phyloP scores from a whole-genome alignment of 2,888 invertebrate species.

The Eledona agricola region DNA sequence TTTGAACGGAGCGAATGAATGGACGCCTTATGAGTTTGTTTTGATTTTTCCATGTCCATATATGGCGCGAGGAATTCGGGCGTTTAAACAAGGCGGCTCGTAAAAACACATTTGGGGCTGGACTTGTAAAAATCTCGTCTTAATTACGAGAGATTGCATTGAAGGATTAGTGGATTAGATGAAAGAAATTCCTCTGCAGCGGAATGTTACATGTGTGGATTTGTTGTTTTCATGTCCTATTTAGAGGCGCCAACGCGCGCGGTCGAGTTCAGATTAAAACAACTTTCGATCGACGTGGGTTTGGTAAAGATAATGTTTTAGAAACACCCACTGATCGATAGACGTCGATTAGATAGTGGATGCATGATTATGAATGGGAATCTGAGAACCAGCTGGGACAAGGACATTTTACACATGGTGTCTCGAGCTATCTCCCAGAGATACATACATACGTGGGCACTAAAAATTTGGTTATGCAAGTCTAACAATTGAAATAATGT shows the following conservation, averaged over 20 bases:
- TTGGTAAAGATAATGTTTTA: conserved; percentile 33
- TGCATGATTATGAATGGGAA: conserved; percentile 5
- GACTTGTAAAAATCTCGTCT: too few species aligned
- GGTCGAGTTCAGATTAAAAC: conserved; percentile 29
- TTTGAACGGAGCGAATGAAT: conserved; percentile 15
- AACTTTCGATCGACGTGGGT: conserved; percentile 46
- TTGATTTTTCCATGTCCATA: conserved; percentile 18
- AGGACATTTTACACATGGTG: too few species aligned
- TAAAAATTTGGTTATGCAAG: too few species aligned
- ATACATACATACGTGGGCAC: too few species aligned
- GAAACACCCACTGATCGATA: conserved; percentile 35
- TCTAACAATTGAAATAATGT: too few species aligned
- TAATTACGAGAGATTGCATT: conserved; percentile 1
- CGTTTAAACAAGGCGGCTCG: conserved; percentile 8
- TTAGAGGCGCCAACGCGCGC: conserved; percentile 45
- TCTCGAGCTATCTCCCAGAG: too few species aligned
- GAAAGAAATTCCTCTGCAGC: conserved; percentile 24
- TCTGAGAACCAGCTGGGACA: too few species aligned
- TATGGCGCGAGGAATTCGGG: conserved; percentile 17
- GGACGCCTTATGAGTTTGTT: conserved; percentile 16
- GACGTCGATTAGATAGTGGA: conserved; percentile 14
- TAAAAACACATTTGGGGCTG: too few species aligned
- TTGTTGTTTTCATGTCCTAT: conserved; percentile 43
- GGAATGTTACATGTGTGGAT: conserved; percentile 11
- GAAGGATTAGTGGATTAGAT: conserved; percentile 8